Evolutionary conservation across 2,797 vertebrate genomes (phyloP), one percentile per base, ranked within the genome.

Genomic region (Nyctibius grandis): DNA sequence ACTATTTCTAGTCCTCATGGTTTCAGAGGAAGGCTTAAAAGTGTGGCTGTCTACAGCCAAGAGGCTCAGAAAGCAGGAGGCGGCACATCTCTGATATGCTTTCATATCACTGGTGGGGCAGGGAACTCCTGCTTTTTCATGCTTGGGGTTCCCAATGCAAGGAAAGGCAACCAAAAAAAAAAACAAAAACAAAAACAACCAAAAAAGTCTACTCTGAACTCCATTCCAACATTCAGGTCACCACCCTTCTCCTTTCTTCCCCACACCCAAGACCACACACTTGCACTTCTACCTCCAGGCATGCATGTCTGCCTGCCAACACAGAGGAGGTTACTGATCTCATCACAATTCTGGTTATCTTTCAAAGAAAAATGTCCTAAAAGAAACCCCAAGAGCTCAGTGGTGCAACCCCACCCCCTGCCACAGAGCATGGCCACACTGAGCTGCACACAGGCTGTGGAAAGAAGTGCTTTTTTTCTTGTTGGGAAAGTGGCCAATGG

Each of bases 221-320:
- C 84, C 0, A 13, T 85, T 96, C 94, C 96, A 96, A 63, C 67
- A 82, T 79, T 96, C 80, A 96, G 96, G 95, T 96, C 96, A 96
- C 77, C 94, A 95, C 89, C 89, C 94, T 79, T 73, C 91, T 95
- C 56, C 83, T 91, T 76, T 91, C 77, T 90, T 87, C 91, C 91
- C 93, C 91, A 93, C 96, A 67, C 89, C 94, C 95, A 88, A 74
- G 96, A 96, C 95, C 95, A 96, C 96, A 96, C 91, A 95, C 95
- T 87, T 34, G 95, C 91, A 70, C 81, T 93, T 12, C 72, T 73
- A 80, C 80, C 95, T 77, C 74, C 93, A 76, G 96, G 96, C 95
- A 18, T 50, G 15, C 64, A 22, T 4, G 5, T 48, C 81, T 79
- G 91, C 86, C 89, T 95, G 95, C 95, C 96, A 97, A 22, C 5